Evolutionary conservation across 2,888 invertebrate species (phyloP), one percentile per base, ranked within the genome.

Genomic region (Rhamnusium bicolor): DNA sequence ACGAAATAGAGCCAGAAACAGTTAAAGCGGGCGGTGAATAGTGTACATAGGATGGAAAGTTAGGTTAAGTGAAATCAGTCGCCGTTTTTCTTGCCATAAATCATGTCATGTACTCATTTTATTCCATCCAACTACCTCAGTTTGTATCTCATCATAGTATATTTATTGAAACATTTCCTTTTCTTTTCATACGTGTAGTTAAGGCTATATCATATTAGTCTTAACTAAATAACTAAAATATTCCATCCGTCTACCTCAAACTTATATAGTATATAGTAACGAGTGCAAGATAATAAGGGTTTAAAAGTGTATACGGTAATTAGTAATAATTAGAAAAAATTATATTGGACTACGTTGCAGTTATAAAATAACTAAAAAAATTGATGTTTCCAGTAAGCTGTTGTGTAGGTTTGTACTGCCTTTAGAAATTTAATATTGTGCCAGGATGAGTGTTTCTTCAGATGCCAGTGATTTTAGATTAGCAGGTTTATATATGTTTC

Each of bases 111-210:
- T 79, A 78, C 81, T 80, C 79, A 78, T 84, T 84, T 90, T 73
- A 92, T 92, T 92, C 92, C 92, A 92, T 92, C 92, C 92, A 92
- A 90, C 92, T 92, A 92, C 92, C 92, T 92, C 92, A 92, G 90
- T 90, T 83, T 80, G 77, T 76, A 82, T 82, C 79, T 82, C 79
- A 76, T 81, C 77, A 78, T 75, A 75, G 70, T 76, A 80, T 82
- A 80, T 82, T 80, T 80, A 82, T 82, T 80, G 72, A 75, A 70
- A 54, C 76, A 75, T 79, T 80, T 80, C 76, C 76, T 75, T 76
- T 75, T 19, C 67, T 66, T 40, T 40, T 67, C 56, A 18, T 54
- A 19, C 56, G 24, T 53, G 46, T 56, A 67, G 67, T 67, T 67
- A 56, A 14, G 67, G 46, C 67, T 67, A 67, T 46, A 40, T 67